Evolutionary conservation across 2,888 invertebrate species (phyloP), one percentile per base, ranked within the genome.

Genomic region (Coelinius sp.): DNA sequence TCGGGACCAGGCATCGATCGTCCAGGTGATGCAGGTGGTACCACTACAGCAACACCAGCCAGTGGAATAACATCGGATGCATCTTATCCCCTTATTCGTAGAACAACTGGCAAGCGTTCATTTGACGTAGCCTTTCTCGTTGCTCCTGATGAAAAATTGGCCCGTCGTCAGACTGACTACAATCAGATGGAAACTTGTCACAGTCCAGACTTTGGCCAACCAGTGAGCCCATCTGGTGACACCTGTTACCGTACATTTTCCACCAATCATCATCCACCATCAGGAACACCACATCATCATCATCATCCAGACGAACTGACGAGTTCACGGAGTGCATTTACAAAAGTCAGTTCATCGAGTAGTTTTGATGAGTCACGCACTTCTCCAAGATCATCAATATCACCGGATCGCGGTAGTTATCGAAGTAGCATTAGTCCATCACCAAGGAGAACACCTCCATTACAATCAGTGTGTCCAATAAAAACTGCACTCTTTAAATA

Each of bases 41-140:
- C n/a, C n/a, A 80, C 82, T 44, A 73, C 71, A 52, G 76, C 77
- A 22, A 75, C 70, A 78, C 74, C 73, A 73, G 73, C 73, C 72
- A 65, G 77, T 77, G 63, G 77, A 76, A 20, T 78, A 6, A 77
- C 82, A 7, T 73, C 82, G 12, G 85, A 86, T 65, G 85, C 87
- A 1, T 85, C 87, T 3, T 87, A 87, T 69, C 86, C 87, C 10
- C 71, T 85, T n/a, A n/a, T n/a, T 2, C 87, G 85, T 25, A 82
- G 87, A 82, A 90, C 87, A 78, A 90, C 79, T 44, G 77, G 88
- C n/a, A 97, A 97, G 82, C 89, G 97, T 14, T 94, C 95, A 0
- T 97, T 97, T 84, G 96, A 97, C 85, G 96, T 97, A 8, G 96
- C 96, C 0, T 97, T 97, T 82, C 88, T 97, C 25, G 95, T 96